Base-by-base conservation (phyloP, 2,888 invertebrate genomes). In the Acrobasis consociella region DNA sequence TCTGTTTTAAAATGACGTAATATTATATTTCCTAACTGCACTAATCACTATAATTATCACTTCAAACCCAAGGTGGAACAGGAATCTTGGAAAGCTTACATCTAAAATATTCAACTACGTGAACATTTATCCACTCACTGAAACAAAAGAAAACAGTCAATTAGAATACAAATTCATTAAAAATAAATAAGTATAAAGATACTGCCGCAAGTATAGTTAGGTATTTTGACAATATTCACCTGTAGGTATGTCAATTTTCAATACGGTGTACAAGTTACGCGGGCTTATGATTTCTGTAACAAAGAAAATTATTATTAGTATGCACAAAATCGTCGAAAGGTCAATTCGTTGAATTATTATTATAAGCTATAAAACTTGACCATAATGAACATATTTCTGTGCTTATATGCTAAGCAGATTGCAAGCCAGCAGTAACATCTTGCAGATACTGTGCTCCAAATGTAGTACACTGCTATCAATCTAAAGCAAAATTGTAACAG, bases 21-120 rank as follows among this genome's bases (percentile, higher is more conserved):
- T 80, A 81, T 82, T 83, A 85, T 83, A 85, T 88, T 85, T 86
- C 81, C 85, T 89, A 89, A 87, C 84, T 80, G 88, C 84, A 85
- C 87, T 90, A 90, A 85, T 83, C 82, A 88, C 87, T 91, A 85
- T 77, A 83, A 81, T 88, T 91, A 92, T 91, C 91, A 91, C 92
- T 90, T 90, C 83, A 86, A 87, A 89, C 87, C 86, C 89, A 88
- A 86, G 86, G 82, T 86, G 87, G 85, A 87, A 85, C 87, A 86
- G 86, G 90, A 91, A 88, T 89, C 90, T 87, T 89, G 87, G 83
- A 87, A 87, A 89, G 83, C 86, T 90, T 90, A 90, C 69, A 83
- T 75, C 86, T 89, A 88, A 75, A 85, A 84, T 87, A 88, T 88
- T 91, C 86, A 82, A 83, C 90, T 90, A 90, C 83, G 84, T 81